Evolutionary conservation across 2,888 invertebrate species (phyloP).

Genomic region (Halocaridina rubra): DNA sequence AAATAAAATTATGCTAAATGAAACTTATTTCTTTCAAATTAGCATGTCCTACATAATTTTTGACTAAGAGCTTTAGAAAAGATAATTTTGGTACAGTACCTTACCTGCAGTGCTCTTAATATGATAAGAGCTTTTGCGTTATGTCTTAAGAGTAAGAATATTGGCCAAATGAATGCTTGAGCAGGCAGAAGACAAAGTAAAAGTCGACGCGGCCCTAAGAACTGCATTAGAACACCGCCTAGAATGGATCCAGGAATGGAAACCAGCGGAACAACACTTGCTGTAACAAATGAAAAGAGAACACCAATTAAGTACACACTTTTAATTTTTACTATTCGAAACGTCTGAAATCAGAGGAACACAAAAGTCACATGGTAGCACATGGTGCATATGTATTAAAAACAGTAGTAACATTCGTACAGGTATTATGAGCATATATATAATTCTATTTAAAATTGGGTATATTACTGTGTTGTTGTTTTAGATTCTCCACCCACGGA

Average conservation of each 20-base stretch:
- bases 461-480: no score
- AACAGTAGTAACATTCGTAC: neutral
- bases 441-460: no score
- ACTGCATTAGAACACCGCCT: conserved; percentile 37
- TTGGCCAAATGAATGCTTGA: conserved; percentile 21
- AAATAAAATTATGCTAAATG: no score
- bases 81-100: no score
- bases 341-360: no score
- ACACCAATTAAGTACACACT: neutral
- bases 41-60: no score
- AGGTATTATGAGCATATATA: neutral
- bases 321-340: neutral
- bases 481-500: no score
- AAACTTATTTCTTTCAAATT: no score
- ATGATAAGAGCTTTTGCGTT: conserved; percentile 5
- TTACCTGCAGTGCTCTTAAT: conserved; percentile 40
- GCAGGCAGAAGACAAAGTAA: conserved; percentile 26
- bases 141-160: neutral
- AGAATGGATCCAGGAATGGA: conserved; percentile 42
- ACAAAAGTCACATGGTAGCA: no score
- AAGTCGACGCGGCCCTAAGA: conserved; percentile 32
- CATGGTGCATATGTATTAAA: no score
- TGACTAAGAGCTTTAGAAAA: neutral
- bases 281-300: neutral
- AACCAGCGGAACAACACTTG: conserved; percentile 30